Conservation (phyloP, 2,113 vertebrate species). For the Indri indri region DNA sequence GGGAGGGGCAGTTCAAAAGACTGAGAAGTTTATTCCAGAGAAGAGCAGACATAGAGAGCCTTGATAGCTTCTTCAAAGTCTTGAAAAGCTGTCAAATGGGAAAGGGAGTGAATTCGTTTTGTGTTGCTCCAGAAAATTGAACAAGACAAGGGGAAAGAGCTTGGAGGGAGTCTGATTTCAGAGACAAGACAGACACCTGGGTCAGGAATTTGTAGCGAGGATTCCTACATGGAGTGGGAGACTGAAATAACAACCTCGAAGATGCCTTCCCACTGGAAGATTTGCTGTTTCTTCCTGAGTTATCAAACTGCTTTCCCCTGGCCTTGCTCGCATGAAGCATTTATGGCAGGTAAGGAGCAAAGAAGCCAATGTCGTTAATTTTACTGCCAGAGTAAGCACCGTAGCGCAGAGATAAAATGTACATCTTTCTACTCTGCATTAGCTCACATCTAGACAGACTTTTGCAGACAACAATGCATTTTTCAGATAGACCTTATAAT, state of each 20-base stretch:
- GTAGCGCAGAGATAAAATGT: not conserved
- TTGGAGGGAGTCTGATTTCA: not conserved
- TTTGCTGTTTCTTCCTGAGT: slow-evolving; percentile 7
- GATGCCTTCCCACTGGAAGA: not conserved
- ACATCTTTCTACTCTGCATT: not conserved
- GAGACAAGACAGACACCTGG: not conserved
- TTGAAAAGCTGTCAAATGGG: not conserved
- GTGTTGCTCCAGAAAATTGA: not conserved
- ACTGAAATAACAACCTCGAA: slow-evolving; percentile 31
- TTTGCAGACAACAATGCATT: not conserved
- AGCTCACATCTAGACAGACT: not conserved
- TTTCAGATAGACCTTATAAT: not conserved
- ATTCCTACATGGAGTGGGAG: slow-evolving; percentile 22
- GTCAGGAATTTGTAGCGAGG: not conserved
- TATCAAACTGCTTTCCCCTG: not conserved
- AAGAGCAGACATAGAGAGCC: not conserved
- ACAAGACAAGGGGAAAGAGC: not conserved
- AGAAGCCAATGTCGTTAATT: not conserved
- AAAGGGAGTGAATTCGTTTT: not conserved
- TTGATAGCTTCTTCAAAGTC: not conserved
- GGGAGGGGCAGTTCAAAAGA: not conserved
- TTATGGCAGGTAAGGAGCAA: not conserved
- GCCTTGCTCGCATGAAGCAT: not conserved
- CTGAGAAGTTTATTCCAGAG: not conserved
- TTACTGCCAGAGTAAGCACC: not conserved